Evolutionary conservation across 2,888 invertebrate genomes (phyloP).

Genomic region (Megalurothrips usitatus): DNA sequence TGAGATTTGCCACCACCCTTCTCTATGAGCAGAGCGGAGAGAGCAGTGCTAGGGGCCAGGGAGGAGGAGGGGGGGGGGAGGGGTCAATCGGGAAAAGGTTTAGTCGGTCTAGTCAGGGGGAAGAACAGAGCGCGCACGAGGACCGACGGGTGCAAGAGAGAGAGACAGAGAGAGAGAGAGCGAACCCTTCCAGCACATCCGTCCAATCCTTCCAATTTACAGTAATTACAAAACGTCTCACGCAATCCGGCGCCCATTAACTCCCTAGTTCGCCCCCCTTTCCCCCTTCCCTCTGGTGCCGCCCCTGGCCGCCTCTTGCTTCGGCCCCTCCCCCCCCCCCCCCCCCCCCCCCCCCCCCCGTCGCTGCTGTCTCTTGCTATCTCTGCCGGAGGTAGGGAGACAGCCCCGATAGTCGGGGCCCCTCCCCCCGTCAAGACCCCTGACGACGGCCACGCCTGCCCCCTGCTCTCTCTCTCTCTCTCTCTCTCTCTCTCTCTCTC

Average conservation of each 20-base stretch:
- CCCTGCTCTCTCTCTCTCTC: background rate
- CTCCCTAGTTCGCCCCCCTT: background rate
- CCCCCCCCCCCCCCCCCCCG: background rate
- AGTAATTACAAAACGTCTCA: constrained; percentile 26
- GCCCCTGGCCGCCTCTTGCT: background rate
- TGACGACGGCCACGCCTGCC: background rate
- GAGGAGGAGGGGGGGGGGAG: constrained; percentile 28
- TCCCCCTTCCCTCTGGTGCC: background rate
- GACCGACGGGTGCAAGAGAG: background rate
- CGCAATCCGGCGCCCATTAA: constrained; percentile 25
- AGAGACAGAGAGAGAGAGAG: constrained; percentile 3
- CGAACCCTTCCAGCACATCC: constrained; percentile 20
- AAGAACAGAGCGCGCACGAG: constrained; percentile 28
- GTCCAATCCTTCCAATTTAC: constrained; percentile 26
- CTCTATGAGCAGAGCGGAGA: constrained; percentile 28
- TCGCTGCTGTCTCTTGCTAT: constrained; percentile 3
- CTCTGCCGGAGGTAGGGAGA: constrained; percentile 23
- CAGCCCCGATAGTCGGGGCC: background rate
- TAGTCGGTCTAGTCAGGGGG: background rate
- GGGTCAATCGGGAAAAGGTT: constrained; percentile 9
- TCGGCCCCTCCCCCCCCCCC: background rate
- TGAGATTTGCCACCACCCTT: too few species aligned
- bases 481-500: too few species aligned
- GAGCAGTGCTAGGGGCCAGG: too few species aligned
- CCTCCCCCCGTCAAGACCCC: background rate